Evolutionary conservation across 2,797 vertebrate genomes (phyloP).

Genomic region (Takifugu ocellatus): DNA sequence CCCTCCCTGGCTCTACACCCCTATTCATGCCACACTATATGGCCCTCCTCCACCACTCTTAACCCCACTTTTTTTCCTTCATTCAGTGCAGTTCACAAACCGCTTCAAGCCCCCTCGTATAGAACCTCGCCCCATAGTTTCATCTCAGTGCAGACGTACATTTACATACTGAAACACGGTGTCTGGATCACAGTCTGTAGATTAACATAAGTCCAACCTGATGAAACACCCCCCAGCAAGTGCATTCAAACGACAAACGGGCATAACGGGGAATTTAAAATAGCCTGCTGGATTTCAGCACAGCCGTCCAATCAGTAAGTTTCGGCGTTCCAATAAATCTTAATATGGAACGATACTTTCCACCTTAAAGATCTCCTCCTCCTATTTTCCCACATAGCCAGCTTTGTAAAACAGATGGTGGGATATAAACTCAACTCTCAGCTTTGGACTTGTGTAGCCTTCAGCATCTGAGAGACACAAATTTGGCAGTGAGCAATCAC

Average conservation of each 20-base stretch:
- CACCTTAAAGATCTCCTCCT: no score
- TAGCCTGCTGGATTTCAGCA: no score
- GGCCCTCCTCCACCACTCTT: conserved; percentile 38
- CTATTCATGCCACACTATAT: conserved; percentile 58
- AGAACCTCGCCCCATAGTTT: conserved; percentile 33
- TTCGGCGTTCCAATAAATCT: no score
- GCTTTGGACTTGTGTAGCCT: conserved; percentile 54
- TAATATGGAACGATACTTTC: no score
- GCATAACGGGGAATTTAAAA: no score
- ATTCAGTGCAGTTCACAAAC: conserved; percentile 58
- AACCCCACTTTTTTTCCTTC: conserved; percentile 34
- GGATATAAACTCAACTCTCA: conserved; percentile 54
- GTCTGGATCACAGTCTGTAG: conserved; percentile 31
- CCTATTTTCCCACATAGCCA: conserved; percentile 21
- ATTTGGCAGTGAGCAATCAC: conserved; percentile 53
- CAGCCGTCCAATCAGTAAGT: no score
- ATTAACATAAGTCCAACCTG: conserved; percentile 8
- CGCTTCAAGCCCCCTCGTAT: conserved; percentile 30
- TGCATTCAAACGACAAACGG: neutral
- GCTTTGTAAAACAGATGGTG: conserved; percentile 62
- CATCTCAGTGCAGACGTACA: conserved; percentile 41
- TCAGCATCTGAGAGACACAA: conserved; percentile 50
- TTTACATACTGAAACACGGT: conserved; percentile 36
- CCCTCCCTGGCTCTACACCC: conserved; percentile 46
- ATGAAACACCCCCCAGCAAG: conserved; percentile 1